Percentiles rank a stretch among this genome's conserved stretches.
phyloP scores from a whole-genome alignment of 2,113 vertebrate genomes.

The Tursiops truncatus region DNA sequence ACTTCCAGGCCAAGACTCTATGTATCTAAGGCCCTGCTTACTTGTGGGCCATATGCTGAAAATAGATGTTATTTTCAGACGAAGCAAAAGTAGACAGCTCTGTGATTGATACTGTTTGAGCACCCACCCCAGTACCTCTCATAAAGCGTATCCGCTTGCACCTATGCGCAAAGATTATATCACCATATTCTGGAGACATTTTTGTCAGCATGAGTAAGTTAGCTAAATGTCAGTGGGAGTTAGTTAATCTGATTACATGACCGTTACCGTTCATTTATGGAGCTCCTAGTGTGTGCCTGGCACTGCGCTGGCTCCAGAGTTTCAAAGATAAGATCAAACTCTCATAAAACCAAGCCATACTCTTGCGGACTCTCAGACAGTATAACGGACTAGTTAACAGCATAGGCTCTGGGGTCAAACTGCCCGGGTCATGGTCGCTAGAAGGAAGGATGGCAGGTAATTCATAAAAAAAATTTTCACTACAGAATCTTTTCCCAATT shows the following conservation, averaged over 20 bases:
- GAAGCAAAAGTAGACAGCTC: not conserved
- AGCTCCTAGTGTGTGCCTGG: constrained; percentile 22
- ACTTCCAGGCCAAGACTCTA: not conserved
- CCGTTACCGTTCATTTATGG: not conserved
- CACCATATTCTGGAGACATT: constrained; percentile 16
- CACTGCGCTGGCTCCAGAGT: constrained; percentile 17
- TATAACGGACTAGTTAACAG: not conserved
- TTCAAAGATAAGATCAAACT: constrained; percentile 58
- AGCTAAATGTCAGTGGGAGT: constrained; percentile 13
- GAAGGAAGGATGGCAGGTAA: constrained; percentile 32
- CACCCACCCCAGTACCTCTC: not conserved
- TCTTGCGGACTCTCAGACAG: constrained; percentile 4
- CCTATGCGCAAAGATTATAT: constrained; percentile 7
- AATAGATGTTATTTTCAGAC: constrained; percentile 22
- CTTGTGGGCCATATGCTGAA: not conserved
- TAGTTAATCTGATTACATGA: constrained; percentile 25
- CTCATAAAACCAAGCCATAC: constrained; percentile 30
- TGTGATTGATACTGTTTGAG: not conserved
- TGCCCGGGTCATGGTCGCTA: not conserved
- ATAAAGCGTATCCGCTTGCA: not conserved
- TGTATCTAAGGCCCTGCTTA: not conserved
- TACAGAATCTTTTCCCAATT: not conserved
- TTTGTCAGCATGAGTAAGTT: constrained; percentile 36
- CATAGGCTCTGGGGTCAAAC: not conserved
- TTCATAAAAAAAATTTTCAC: not conserved